phyloP scores from a whole-genome alignment of 2,113 vertebrate genomes.

The Lepus timidus region DNA sequence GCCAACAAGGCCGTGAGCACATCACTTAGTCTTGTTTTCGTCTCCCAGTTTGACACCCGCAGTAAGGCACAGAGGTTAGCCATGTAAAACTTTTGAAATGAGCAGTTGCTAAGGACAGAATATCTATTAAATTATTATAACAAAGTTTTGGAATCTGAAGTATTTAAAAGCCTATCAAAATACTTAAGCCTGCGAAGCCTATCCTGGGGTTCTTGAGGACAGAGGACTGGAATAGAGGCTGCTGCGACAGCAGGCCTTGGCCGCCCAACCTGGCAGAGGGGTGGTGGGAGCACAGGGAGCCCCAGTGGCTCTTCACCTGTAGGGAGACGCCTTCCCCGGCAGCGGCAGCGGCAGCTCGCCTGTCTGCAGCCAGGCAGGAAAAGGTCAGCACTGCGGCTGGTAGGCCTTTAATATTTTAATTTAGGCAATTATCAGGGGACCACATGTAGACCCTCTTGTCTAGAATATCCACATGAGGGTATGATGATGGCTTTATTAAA shows the following conservation, averaged over 20 bases:
- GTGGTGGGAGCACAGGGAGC: constrained; percentile 72
- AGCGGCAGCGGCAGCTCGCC: constrained; percentile 90
- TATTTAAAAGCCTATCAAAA: constrained; percentile 87
- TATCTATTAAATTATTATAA: constrained; percentile 87
- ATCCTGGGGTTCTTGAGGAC: constrained; percentile 79
- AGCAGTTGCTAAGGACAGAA: constrained; percentile 87
- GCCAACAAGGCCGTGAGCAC: constrained; percentile 85
- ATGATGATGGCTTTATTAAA: constrained; percentile 91
- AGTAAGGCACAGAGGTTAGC: constrained; percentile 85
- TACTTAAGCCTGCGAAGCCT: constrained; percentile 78
- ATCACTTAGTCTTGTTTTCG: constrained; percentile 88
- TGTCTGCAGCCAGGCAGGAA: constrained; percentile 89
- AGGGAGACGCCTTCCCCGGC: constrained; percentile 86
- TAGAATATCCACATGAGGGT: constrained; percentile 88
- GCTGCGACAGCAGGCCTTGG: constrained; percentile 83
- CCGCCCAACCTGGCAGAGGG: constrained; percentile 68
- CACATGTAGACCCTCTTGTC: constrained; percentile 90
- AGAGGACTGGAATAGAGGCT: constrained; percentile 84
- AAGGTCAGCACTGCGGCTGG: constrained; percentile 89
- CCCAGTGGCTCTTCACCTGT: constrained; percentile 87
- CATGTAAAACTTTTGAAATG: constrained; percentile 88
- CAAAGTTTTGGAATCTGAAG: constrained; percentile 83
- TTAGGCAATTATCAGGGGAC: constrained; percentile 90
- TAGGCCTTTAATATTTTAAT: constrained; percentile 92
- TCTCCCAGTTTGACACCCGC: constrained; percentile 88